Conservation (phyloP, 1,140 invertebrate genomes). For the Spodoptera litura region DNA sequence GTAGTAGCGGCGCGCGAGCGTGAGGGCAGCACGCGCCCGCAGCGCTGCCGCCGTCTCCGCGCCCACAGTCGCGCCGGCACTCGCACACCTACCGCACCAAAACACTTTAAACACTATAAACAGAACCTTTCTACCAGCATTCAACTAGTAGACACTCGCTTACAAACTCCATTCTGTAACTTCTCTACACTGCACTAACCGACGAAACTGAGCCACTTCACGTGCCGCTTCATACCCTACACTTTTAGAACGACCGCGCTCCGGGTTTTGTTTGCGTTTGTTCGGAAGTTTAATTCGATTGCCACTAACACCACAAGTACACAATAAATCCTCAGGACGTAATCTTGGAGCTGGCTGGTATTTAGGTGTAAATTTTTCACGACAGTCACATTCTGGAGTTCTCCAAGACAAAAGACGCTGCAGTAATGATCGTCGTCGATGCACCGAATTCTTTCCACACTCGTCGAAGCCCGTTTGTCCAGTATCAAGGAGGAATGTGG, state of each 20-base stretch:
- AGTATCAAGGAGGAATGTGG: constrained; percentile 69
- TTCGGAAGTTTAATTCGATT: constrained; percentile 57
- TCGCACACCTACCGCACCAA: constrained; percentile 77
- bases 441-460: constrained; percentile 60
- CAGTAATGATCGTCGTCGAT: constrained; percentile 70
- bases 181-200: constrained; percentile 73
- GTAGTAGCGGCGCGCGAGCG: constrained; percentile 89
- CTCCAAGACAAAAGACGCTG: constrained; percentile 79
- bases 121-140: constrained; percentile 51
- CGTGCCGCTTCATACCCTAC: constrained; percentile 80
- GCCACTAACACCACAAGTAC: constrained; percentile 71
- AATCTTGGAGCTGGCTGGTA: constrained; percentile 55
- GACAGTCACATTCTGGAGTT: constrained; percentile 75
- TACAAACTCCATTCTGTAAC: constrained; percentile 34
- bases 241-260: constrained; percentile 81
- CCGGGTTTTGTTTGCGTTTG: constrained; percentile 65
- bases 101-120: constrained; percentile 54
- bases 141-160: constrained; percentile 50
- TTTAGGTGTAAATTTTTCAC: constrained; percentile 63
- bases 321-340: constrained; percentile 66
- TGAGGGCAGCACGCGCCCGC: constrained; percentile 80
- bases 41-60: constrained; percentile 81
- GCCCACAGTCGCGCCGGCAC: constrained; percentile 77
- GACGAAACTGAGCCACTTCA: constrained; percentile 81
- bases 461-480: constrained; percentile 62